These are phyloP conservation scores for Mechanitis messenoides DNA, from an alignment of 2,888 invertebrate genomes.

Conservation along the genomic window DNA sequence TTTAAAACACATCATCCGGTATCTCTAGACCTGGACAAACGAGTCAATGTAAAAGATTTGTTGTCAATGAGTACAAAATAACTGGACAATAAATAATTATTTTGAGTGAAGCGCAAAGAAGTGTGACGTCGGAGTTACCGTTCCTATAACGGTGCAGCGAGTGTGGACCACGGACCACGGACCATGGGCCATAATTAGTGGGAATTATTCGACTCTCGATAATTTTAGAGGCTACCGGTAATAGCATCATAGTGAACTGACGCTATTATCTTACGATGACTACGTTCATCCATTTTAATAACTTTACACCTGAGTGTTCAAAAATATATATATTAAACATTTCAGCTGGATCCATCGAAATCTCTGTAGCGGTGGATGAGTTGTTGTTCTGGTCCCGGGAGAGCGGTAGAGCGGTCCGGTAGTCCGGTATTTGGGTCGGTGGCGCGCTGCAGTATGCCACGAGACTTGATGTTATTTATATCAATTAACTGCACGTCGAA, in stretches of 20 bases:
- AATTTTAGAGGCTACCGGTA: constrained; percentile 29
- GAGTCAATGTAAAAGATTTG: no score
- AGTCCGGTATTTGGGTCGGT: constrained; percentile 65
- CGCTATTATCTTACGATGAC: background rate
- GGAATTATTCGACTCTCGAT: constrained; percentile 28
- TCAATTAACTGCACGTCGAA: constrained; percentile 27
- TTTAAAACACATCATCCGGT: no score
- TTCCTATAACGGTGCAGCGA: constrained; percentile 31
- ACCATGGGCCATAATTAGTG: constrained; percentile 22
- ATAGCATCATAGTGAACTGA: constrained; percentile 2
- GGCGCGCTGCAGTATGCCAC: constrained; percentile 39
- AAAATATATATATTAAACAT: background rate
- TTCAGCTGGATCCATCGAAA: constrained; percentile 8
- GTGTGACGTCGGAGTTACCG: constrained; percentile 40
- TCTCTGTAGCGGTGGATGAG: constrained; percentile 10
- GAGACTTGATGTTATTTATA: constrained; percentile 35
- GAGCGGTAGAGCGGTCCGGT: constrained; percentile 42
- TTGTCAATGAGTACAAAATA: background rate
- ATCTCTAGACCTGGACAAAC: no score
- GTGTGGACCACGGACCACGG: constrained; percentile 7
- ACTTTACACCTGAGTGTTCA: no score
- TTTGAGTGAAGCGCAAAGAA: constrained; percentile 17
- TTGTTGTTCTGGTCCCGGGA: constrained; percentile 23
- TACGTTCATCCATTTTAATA: no score
- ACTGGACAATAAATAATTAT: constrained; percentile 37